phyloP scores from a whole-genome alignment of 1,140 invertebrate genomes.

The Solen grandis region DNA sequence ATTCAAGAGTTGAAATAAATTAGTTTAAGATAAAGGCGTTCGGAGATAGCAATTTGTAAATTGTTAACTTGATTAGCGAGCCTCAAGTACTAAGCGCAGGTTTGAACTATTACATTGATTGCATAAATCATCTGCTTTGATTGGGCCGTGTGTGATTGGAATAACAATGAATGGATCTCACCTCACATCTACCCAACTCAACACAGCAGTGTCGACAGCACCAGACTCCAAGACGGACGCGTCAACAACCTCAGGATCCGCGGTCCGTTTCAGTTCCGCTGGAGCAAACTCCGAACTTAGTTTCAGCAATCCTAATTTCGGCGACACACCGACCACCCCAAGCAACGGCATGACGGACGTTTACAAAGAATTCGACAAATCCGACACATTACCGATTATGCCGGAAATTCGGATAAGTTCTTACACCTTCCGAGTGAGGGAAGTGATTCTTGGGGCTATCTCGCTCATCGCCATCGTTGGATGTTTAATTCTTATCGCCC shows the following conservation, averaged over 20 bases:
- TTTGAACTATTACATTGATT: no score
- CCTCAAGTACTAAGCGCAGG: no score
- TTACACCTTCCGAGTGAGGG: conserved; percentile 59
- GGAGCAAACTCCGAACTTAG: conserved; percentile 14
- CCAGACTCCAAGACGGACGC: conserved; percentile 43
- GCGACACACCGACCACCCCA: background rate
- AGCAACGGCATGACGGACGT: conserved; percentile 55
- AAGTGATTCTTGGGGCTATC: conserved; percentile 59
- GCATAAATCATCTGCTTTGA: no score
- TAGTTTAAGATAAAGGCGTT: no score
- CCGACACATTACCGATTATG: conserved; percentile 54
- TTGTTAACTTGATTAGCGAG: no score
- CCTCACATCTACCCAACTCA: background rate
- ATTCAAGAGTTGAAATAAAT: no score
- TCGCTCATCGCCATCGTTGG: conserved; percentile 57
- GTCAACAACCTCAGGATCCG: conserved; percentile 7
- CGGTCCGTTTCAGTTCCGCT: conserved; percentile 27
- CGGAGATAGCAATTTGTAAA: no score
- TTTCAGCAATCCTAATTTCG: conserved; percentile 39
- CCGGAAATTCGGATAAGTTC: conserved; percentile 64
- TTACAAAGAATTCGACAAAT: conserved; percentile 67
- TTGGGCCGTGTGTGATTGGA: no score
- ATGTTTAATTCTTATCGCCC: conserved; percentile 62
- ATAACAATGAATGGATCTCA: background rate
- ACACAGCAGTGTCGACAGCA: background rate